Evolutionary conservation across 1,140 invertebrate genomes (phyloP), one percentile per base, ranked within the genome.

Genomic region (Himalopsyche phryganea): DNA sequence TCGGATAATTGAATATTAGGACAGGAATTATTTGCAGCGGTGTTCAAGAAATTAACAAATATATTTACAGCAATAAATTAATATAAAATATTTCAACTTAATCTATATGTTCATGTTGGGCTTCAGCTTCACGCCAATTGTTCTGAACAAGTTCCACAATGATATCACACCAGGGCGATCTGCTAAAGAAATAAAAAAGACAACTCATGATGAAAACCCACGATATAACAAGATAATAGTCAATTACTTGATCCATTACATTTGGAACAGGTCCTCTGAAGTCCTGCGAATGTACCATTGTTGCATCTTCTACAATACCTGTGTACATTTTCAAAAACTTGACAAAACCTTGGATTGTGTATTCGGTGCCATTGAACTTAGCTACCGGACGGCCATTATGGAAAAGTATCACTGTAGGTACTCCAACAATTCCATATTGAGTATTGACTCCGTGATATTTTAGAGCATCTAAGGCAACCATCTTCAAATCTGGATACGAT

Each of bases 361-460:
- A 90, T 46, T 89, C 83, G 9, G 90, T 89, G 14, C 87, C 86
- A 77, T 96, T 95, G 61, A 90, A 95, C 75, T 92, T 91, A 0
- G 87, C 87, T 20, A 92, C 83, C 18, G 91, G 84, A 69, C 90
- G 84, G 0, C 92, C 92, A 77, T 96, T 96, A 69, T 98, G 94
- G 66, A 97, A 93, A 50, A 98, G 79, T 74, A 97, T 84, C 9
- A 98, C 71, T 32, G 93, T 95, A 35, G 94, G 94, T 18, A 97
- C 88, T 14, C 91, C 92, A n/a, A 95, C 87, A 60, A 96, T 91
- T 14, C 94, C 94, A 80, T 93, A 95, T 67, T 93, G 89, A 0
- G 92, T 90, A 75, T 96, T 96, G 28, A 94, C 89, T 42, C 88
- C 85, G 63, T 88, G 87, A 69, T 93, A 87, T 68, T 87, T 85